These are phyloP conservation scores for Lithophane socia DNA, from an alignment of 2,888 invertebrate species.

Conservation along the genomic window DNA sequence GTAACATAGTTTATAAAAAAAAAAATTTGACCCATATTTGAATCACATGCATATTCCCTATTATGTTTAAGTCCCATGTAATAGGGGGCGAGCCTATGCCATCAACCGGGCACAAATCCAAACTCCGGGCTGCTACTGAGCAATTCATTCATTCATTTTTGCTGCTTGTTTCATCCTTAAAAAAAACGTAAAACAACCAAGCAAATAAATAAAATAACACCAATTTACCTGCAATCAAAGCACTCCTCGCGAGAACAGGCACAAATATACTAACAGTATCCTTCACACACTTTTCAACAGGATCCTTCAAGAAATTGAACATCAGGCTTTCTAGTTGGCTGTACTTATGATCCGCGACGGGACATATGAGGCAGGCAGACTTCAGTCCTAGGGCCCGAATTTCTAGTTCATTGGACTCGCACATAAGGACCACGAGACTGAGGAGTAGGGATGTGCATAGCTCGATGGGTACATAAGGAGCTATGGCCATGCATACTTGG, in stretches of 20 bases:
- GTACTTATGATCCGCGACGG: conserved; percentile 86
- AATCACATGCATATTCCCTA: no score
- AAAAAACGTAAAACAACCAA: neutral
- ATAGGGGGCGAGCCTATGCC: no score
- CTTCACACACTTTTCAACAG: conserved; percentile 82
- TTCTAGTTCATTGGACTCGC: conserved; percentile 85
- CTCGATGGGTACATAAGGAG: conserved; percentile 86
- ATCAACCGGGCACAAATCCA: no score
- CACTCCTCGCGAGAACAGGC: conserved; percentile 85
- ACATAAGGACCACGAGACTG: conserved; percentile 87
- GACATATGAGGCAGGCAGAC: conserved; percentile 84
- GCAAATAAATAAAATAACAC: neutral
- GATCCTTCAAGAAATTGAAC: conserved; percentile 85
- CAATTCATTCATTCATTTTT: no score
- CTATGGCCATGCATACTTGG: conserved; percentile 85
- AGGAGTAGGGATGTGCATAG: conserved; percentile 86
- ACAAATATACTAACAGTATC: conserved; percentile 83
- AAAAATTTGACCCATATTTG: no score
- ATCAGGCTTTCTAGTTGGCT: conserved; percentile 84
- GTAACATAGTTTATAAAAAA: no score
- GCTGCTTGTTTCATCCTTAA: no score
- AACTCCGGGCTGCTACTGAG: no score
- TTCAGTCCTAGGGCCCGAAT: conserved; percentile 83
- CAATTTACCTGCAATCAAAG: conserved; percentile 82
- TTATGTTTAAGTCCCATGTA: no score